A percentile compares a stretch with the other conserved stretches of the same genome.
phyloP scores from a whole-genome alignment of 2,113 vertebrate species.

The Gobio gobio region DNA sequence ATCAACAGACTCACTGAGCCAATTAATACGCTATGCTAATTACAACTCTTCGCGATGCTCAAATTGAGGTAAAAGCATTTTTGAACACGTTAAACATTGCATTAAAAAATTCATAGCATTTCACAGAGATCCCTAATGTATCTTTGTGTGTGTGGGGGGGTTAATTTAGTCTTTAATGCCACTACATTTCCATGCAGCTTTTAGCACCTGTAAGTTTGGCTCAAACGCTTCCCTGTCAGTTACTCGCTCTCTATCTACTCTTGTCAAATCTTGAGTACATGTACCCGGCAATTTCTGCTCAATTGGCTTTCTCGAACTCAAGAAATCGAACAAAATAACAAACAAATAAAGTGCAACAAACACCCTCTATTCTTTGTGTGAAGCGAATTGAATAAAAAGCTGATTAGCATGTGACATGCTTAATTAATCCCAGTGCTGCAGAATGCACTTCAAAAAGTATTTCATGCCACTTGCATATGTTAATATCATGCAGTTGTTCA shows the following conservation, averaged over 20 bases:
- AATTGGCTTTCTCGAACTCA: background rate
- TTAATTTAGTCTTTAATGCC: too few relatives aligned
- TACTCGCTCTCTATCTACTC: slow-evolving; percentile 28
- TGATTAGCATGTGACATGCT: slow-evolving; percentile 51
- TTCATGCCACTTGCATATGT: slow-evolving; percentile 39
- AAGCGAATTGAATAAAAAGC: slow-evolving; percentile 53
- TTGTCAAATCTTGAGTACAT: slow-evolving; percentile 3
- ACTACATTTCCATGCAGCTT: background rate
- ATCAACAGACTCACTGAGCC: slow-evolving; percentile 6
- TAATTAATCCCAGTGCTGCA: slow-evolving; percentile 66
- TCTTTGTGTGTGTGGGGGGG: background rate
- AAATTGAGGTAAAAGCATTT: background rate
- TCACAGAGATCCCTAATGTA: background rate
- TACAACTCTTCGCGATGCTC: slow-evolving; percentile 15
- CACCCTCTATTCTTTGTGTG: background rate
- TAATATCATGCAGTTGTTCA: slow-evolving; percentile 29
- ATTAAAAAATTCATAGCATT: background rate
- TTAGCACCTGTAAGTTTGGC: background rate
- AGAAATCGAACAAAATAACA: slow-evolving; percentile 8
- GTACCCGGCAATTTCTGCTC: slow-evolving; percentile 24
- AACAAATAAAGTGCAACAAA: background rate
- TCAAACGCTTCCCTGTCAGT: background rate
- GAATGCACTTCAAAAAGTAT: slow-evolving; percentile 50
- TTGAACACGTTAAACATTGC: background rate
- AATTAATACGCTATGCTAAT: slow-evolving; percentile 41